These are phyloP conservation scores for Simalia tracyae DNA, from an alignment of 2,797 vertebrate genomes.

Conservation along the genomic window DNA sequence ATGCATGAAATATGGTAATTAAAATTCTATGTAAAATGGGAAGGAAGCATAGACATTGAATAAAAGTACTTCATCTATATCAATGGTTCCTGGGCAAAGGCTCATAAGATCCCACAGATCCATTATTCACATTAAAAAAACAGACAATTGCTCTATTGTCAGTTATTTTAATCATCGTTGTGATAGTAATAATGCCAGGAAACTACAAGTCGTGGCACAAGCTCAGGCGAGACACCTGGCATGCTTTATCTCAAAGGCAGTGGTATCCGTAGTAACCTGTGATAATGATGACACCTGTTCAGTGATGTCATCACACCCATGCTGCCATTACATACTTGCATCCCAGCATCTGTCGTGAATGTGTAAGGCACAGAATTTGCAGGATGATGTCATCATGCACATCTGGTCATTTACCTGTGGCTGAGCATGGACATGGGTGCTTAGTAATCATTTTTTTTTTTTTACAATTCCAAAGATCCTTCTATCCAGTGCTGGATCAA, in stretches of 20 bases:
- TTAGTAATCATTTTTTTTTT: not conserved
- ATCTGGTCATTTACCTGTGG: not conserved
- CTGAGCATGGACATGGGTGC: not conserved
- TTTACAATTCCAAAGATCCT: not conserved
- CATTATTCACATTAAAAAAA: not conserved
- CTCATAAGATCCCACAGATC: not conserved
- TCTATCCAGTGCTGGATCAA: not conserved
- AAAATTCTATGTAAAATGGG: not conserved
- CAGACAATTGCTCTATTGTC: not conserved
- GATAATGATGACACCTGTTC: not conserved
- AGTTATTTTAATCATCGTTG: not conserved
- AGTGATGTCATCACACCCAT: not conserved
- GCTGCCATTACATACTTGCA: not conserved
- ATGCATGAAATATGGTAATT: not conserved
- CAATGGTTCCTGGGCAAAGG: not conserved
- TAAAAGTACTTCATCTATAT: not conserved
- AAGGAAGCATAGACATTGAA: not conserved
- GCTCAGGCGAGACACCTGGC: not conserved
- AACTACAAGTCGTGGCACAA: not conserved
- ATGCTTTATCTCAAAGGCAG: not conserved
- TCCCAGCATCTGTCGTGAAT: not conserved
- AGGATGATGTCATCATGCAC: not conserved
- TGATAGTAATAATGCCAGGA: not conserved
- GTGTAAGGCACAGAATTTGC: not conserved
- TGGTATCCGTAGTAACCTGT: not conserved